Evolutionary conservation across 2,888 invertebrate genomes (phyloP).

Genomic region (Myopa testacea): DNA sequence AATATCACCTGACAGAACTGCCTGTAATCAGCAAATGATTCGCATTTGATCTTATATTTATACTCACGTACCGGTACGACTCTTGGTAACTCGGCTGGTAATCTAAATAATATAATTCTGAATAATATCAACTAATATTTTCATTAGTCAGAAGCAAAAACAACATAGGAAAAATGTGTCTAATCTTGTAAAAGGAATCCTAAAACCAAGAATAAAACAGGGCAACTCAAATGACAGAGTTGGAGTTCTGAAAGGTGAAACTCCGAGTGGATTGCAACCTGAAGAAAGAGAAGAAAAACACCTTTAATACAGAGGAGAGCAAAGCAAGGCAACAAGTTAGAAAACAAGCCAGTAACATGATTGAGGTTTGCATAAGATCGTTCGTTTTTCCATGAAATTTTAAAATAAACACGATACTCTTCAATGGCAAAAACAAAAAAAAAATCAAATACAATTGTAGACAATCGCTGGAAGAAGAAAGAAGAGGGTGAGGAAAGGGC

Average conservation of each 20-base stretch:
- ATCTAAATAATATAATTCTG: too few species aligned
- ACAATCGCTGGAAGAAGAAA: background rate
- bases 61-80: too few species aligned
- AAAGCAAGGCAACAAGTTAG: background rate
- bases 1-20: too few species aligned
- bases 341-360: background rate
- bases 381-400: conserved; percentile 43
- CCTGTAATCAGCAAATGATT: too few species aligned
- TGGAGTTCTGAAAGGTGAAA: background rate
- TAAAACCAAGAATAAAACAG: background rate
- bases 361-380: conserved; percentile 38
- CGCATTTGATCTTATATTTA: too few species aligned
- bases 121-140: too few species aligned
- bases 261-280: background rate
- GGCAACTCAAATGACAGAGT: background rate
- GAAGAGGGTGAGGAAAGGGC: background rate
- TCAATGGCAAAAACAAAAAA: conserved; percentile 45
- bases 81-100: too few species aligned
- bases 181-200: background rate
- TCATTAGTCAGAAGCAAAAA: too few species aligned
- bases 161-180: too few species aligned
- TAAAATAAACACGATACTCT: conserved; percentile 45
- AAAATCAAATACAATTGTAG: background rate
- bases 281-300: background rate
- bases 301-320: background rate